Evolutionary conservation across 2,113 vertebrate genomes (phyloP).

Genomic region (Carollia perspicillata): DNA sequence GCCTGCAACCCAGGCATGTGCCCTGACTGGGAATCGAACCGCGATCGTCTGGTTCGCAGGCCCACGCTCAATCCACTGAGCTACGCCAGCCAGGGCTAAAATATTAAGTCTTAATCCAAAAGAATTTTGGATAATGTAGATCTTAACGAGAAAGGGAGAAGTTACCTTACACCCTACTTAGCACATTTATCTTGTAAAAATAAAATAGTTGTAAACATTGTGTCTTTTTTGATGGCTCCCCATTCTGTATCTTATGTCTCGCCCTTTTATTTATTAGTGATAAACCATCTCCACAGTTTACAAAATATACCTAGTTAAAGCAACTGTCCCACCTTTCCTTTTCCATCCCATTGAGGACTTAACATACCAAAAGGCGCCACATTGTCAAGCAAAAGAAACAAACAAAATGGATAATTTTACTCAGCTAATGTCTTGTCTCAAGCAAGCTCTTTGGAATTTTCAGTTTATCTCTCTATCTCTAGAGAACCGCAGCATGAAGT

Average conservation of each 20-base stretch:
- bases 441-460: neutral
- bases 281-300: neutral
- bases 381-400: neutral
- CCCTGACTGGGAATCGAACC: no score
- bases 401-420: neutral
- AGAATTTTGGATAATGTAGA: neutral
- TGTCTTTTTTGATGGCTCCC: neutral
- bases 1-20: no score
- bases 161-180: neutral
- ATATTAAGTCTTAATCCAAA: neutral
- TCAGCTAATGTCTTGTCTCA: neutral
- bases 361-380: neutral
- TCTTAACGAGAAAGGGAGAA: fast-evolving
- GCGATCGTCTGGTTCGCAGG: no score
- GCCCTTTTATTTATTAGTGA: neutral
- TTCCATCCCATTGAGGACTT: neutral
- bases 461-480: neutral
- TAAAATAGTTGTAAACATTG: neutral
- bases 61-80: no score
- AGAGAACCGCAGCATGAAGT: neutral
- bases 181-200: neutral
- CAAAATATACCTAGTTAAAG: neutral
- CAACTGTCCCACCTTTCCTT: neutral
- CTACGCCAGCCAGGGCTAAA: no score
- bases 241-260: neutral